Evolutionary conservation across 2,888 invertebrate species (phyloP), one percentile per base, ranked within the genome.

Genomic region (Nomada fabriciana): DNA sequence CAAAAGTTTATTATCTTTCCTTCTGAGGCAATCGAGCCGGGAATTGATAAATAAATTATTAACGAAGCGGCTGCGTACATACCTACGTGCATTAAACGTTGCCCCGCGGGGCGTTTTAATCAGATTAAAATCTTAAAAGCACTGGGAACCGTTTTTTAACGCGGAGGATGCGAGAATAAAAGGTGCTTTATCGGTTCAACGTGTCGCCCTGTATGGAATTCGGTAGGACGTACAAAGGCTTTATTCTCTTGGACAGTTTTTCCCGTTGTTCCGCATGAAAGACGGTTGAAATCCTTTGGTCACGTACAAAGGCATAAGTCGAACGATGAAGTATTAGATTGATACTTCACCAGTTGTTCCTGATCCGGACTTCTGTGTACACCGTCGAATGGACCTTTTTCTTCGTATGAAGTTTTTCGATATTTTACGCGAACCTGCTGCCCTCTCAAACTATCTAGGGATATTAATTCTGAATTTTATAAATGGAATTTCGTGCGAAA

Each of bases 101-200:
- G 55, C 13, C 25, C 18, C 50, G 13, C 18, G 29, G 20, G 43
- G 13, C 10, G 20, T n/a, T 73, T 73, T 60, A 29, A 77, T 65
- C 59, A n/a, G 65, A 74, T 65, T 64, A 65, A 64, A 65, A 76
- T 59, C 59, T 73, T 64, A 29, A 77, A 60, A 60, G 42, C 36
- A n/a, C 50, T 11, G 18, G 42, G 29, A 50, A 52, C 52, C 15
- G 43, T 72, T 76, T 59, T 25, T 25, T 42, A 42, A 4, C 7
- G 18, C 29, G 2, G 7, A 43, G 5, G 10, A 53, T 5, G n/a
- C n/a, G 43, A 2, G 23, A 2, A 50, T 0, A 25, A 18, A 11
- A 10, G 15, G 5, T 23, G n/a, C 2, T 73, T 59, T 13, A 59
- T 57, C 25, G 57, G 18, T 23, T 42, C 15, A 4, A 18, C 25